phyloP scores from a whole-genome alignment of 2,888 invertebrate species.

The Mycalesis mineus region DNA sequence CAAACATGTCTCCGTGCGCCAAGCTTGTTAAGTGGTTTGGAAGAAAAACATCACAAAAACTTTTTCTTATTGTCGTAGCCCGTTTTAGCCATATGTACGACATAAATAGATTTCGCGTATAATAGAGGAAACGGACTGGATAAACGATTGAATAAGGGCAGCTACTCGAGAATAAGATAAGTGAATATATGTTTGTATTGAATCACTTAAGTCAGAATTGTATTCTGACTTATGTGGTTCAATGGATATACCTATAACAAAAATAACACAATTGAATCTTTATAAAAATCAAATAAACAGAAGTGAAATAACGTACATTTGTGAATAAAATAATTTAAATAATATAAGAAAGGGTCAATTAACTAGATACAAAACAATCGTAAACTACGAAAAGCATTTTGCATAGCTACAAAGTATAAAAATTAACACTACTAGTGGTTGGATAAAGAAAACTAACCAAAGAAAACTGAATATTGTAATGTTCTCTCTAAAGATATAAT shows the following conservation, averaged over 20 bases:
- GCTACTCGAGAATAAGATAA: background rate
- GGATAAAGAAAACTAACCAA: conserved; percentile 1
- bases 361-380: too few relatives aligned
- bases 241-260: too few relatives aligned
- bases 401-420: background rate
- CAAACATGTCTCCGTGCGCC: conserved; percentile 77
- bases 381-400: too few relatives aligned
- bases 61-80: conserved; percentile 72
- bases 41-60: conserved; percentile 78
- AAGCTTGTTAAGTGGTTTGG: conserved; percentile 78
- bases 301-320: too few relatives aligned
- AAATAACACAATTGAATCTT: too few relatives aligned
- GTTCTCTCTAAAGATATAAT: conserved; percentile 41
- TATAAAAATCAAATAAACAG: too few relatives aligned
- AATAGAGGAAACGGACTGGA: conserved; percentile 8
- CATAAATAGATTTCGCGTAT: conserved; percentile 48
- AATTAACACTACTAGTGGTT: background rate
- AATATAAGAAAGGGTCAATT: too few relatives aligned
- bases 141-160: conserved; percentile 1
- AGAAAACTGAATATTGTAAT: conserved; percentile 10
- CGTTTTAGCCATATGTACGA: conserved; percentile 63
- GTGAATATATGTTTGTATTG: background rate
- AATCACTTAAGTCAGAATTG: background rate
- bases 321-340: too few relatives aligned
- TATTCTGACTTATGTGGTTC: too few relatives aligned